Evolutionary conservation across 2,797 vertebrate genomes (phyloP), one percentile per base, ranked within the genome.

Genomic region (Esox lucius): DNA sequence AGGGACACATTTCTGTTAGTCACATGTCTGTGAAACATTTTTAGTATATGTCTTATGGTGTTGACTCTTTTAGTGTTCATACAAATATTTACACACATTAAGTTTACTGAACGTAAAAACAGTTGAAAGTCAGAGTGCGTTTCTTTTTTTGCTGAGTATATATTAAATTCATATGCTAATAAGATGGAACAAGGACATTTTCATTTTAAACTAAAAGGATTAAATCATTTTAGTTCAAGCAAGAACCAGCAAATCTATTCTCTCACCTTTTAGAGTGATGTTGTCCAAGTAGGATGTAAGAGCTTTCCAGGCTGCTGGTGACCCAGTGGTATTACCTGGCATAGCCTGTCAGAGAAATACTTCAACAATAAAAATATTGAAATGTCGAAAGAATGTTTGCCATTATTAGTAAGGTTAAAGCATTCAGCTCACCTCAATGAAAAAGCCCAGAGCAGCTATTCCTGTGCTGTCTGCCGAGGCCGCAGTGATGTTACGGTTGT

Each of bases 401-500:
- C 5, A 35, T 53, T 35, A 16, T n/a, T 22, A 39, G 0, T 16
- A 59, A 59, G 4, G 12, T 53, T n/a, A 33, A 22, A 28, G n/a
- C n/a, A 5, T 11, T 28, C 48, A 46, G 16, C 80, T 88, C 2
- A 95, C 94, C 81, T 94, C 88, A 16, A 95, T 87, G 3, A 95
- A 79, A 80, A 95, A 92, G 42, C 89, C 90, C 24, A 95, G 80
- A 16, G 88, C 92, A 64, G 93, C 90, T 0, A 90, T 0, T 68
- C 93, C 93, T 0, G 42, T 11, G 0, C 89, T 2, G 72, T 93
- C 88, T 2, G 0, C 0, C 0, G 81, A 0, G 0, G 88, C 89
- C 0, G 5, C 12, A 12, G 39, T 71, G 0, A n/a, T 3, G 74
- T 89, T 81, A 0, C 69, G 0, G 0, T 78, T 84, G n/a, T 39